Evolutionary conservation across 2,797 vertebrate species (phyloP).

Genomic region (Megalops cyprinoides): DNA sequence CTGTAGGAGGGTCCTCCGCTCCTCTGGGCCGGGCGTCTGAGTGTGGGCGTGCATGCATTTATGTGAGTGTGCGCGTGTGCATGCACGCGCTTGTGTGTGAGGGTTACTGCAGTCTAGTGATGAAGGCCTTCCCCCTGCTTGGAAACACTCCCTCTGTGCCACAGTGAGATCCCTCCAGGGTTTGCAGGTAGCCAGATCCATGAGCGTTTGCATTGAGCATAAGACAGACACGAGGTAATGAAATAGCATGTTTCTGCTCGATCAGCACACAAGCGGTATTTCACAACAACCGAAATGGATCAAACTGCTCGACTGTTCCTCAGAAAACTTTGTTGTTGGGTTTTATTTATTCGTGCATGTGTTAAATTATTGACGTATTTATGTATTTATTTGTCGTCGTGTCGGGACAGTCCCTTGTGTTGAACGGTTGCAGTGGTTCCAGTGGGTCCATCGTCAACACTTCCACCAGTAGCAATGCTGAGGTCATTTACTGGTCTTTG

Average conservation of each 20-base stretch:
- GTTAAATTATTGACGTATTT: slow-evolving; percentile 37
- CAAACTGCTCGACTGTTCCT: slow-evolving; percentile 24
- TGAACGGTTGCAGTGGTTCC: slow-evolving; percentile 18
- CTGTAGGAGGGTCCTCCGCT: background rate
- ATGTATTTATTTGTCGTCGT: slow-evolving; percentile 34
- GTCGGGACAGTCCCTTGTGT: slow-evolving; percentile 21
- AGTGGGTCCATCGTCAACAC: slow-evolving; percentile 6
- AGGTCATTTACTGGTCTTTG: slow-evolving; percentile 23
- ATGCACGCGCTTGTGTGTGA: background rate
- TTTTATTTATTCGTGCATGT: slow-evolving; percentile 41
- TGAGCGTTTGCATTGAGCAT: background rate
- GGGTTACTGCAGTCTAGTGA: background rate
- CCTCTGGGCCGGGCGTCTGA: no score
- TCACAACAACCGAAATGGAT: background rate
- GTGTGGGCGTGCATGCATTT: background rate
- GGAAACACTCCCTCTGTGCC: slow-evolving; percentile 11
- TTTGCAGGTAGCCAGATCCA: background rate
- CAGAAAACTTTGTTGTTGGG: slow-evolving; percentile 1
- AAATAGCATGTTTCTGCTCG: slow-evolving; percentile 22
- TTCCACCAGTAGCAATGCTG: slow-evolving; percentile 27
- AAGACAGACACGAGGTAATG: slow-evolving; percentile 13
- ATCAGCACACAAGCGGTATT: slow-evolving; percentile 5
- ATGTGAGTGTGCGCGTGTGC: background rate
- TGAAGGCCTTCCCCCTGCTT: slow-evolving; percentile 5
- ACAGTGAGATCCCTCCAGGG: background rate